Evolutionary conservation across 2,797 vertebrate species (phyloP), one percentile per base, ranked within the genome.

Genomic region (Malurus leucopterus): DNA sequence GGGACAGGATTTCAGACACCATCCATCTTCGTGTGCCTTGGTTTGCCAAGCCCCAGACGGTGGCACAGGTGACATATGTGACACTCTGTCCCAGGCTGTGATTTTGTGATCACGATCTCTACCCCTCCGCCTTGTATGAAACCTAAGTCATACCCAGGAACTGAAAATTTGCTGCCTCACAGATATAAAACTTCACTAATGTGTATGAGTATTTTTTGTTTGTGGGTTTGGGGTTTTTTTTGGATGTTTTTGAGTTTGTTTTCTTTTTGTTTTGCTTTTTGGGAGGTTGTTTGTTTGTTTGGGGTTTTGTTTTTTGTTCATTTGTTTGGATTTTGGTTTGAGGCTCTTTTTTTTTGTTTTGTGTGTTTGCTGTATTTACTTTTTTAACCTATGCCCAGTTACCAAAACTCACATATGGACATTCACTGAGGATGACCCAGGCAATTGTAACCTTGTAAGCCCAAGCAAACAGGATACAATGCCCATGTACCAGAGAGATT

Each of bases 341-440:
- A 36, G 36, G 36, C 5, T 38, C 9, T 24, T 36, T 30, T 46
- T 49, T 17, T 23, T 27, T 49, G 2, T 14, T 49, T 23, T 15
- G 14, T 19, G 6, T 6, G 0, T 59, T 85, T 69, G 30, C 47
- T 59, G 19, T 57, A 50, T 73, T 90, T 92, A 53, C 44, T 81
- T 80, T 86, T 69, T 68, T 36, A 83, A 72, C 57, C 22, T 30
- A 43, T 85, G 59, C 40, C 79, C 74, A 57, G 73, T 68, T 84
- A 68, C 53, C 57, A 86, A 88, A 74, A 76, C 80, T 84, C 89
- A 63, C 36, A 36, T 36, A 73, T 67, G 67, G 67, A 30, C 55
- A 81, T 61, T 78, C 72, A 47, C 41, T 85, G 65, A 83, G 29
- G 51, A 62, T 1, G 2, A 58, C 72, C 44, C 54, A 85, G 38